These are phyloP conservation scores for Dryobotodes eremita DNA, from an alignment of 2,888 invertebrate species.

Conservation along the genomic window DNA sequence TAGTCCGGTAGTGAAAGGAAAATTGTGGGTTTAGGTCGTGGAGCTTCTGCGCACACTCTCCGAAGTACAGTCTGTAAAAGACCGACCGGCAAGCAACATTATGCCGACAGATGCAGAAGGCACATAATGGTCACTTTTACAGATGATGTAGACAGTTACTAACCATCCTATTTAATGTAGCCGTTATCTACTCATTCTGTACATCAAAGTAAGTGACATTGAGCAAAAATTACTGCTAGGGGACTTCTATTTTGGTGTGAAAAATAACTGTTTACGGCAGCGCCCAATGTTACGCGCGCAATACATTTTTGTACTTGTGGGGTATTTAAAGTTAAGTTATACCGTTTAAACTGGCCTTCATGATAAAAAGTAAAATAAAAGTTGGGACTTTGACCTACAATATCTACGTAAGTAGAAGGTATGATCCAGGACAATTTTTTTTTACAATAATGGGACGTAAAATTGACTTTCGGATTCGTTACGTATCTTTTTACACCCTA, in stretches of 20 bases:
- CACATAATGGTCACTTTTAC: neutral
- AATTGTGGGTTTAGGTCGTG: neutral
- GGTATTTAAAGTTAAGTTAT: neutral
- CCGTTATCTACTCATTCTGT: neutral
- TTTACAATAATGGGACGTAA: neutral
- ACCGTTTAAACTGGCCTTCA: neutral
- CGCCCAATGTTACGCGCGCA: neutral
- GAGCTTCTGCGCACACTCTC: neutral
- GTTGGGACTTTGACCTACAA: neutral
- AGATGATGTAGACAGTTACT: neutral
- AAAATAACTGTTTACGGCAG: neutral
- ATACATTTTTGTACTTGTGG: too few species aligned
- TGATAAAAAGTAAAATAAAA: neutral
- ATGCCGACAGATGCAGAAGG: too few species aligned
- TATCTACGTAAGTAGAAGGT: neutral
- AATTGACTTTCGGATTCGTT: neutral
- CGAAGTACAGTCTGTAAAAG: too few species aligned
- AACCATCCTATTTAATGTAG: neutral
- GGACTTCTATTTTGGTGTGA: neutral
- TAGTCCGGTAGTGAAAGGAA: neutral
- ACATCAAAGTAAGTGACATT: neutral
- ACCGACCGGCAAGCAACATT: neutral
- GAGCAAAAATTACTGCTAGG: too few species aligned
- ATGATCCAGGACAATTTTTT: too few species aligned
- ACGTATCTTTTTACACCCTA: too few species aligned